A percentile compares a stretch with the other conserved stretches of the same genome.
Conservation (phyloP, 2,797 vertebrate genomes). For the Galagoides demidoff region DNA sequence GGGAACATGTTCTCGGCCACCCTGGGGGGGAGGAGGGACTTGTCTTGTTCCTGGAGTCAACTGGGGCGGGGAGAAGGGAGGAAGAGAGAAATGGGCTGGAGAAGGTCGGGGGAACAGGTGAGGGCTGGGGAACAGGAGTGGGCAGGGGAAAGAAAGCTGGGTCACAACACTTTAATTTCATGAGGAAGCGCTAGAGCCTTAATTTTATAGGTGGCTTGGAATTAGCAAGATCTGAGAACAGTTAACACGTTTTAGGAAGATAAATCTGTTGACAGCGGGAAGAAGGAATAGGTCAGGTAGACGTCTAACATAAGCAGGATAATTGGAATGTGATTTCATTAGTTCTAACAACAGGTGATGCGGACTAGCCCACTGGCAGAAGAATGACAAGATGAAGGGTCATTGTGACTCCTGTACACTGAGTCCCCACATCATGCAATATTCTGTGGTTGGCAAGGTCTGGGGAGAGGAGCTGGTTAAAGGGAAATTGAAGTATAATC, state of each 20-base stretch:
- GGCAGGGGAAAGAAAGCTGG: too few relatives aligned
- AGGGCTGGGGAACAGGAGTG: too few relatives aligned
- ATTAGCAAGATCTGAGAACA: not conserved
- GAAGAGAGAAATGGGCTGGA: too few relatives aligned
- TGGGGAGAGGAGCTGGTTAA: not conserved
- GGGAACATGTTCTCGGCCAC: too few relatives aligned
- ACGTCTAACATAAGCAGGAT: not conserved
- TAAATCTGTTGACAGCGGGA: not conserved
- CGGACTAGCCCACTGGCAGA: not conserved
- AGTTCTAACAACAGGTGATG: not conserved
- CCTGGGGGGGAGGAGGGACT: too few relatives aligned
- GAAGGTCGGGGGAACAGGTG: too few relatives aligned
- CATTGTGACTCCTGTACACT: not conserved
- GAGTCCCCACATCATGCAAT: not conserved
- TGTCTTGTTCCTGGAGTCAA: too few relatives aligned
- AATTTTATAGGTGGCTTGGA: not conserved
- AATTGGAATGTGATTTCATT: not conserved
- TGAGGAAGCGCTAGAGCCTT: not conserved
- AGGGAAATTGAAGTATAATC: not conserved
- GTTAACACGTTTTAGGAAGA: not conserved
- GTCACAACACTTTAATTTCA: conserved; percentile 28
- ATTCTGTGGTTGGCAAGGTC: not conserved
- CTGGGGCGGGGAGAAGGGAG: too few relatives aligned
- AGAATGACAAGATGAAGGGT: not conserved
- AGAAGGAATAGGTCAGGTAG: not conserved